Percentiles rank a stretch among this genome's conserved stretches.
Conservation (phyloP, 1,140 invertebrate species). For the Physella acuta region DNA sequence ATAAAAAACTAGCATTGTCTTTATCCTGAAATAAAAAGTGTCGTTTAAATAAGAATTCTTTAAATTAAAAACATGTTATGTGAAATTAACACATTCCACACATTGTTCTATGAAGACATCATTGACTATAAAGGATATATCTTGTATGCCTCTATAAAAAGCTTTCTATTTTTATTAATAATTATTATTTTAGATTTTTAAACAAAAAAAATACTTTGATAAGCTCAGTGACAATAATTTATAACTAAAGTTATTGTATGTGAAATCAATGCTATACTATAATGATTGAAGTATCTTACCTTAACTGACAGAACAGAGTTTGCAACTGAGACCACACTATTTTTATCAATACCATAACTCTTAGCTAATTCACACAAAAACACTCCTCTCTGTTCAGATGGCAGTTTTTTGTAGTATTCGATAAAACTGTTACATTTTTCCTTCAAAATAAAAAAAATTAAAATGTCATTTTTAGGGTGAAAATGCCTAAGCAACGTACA, state of each 20-base stretch:
- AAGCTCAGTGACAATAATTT: not conserved
- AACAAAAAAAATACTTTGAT: not conserved
- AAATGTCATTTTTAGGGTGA: not conserved
- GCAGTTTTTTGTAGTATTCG: constrained; percentile 36
- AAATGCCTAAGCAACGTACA: too few species aligned
- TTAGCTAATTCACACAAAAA: constrained; percentile 42
- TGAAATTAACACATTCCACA: not conserved
- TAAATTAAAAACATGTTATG: not conserved
- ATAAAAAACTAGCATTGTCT: constrained; percentile 17
- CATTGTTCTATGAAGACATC: not conserved
- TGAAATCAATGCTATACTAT: not conserved
- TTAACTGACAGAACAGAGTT: constrained; percentile 33
- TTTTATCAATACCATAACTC: constrained; percentile 46
- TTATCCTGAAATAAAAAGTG: not conserved
- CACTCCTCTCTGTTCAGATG: constrained; percentile 28
- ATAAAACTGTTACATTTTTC: constrained; percentile 43
- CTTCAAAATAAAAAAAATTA: constrained; percentile 30
- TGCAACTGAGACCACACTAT: constrained; percentile 36
- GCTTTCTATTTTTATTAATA: not conserved
- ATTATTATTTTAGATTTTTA: not conserved
- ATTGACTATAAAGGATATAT: not conserved
- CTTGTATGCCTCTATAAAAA: not conserved
- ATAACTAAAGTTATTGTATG: not conserved
- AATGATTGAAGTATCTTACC: constrained; percentile 29
- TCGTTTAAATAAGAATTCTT: not conserved